phyloP scores from a whole-genome alignment of 2,888 invertebrate species.

The Pandemis cinnamomeana region DNA sequence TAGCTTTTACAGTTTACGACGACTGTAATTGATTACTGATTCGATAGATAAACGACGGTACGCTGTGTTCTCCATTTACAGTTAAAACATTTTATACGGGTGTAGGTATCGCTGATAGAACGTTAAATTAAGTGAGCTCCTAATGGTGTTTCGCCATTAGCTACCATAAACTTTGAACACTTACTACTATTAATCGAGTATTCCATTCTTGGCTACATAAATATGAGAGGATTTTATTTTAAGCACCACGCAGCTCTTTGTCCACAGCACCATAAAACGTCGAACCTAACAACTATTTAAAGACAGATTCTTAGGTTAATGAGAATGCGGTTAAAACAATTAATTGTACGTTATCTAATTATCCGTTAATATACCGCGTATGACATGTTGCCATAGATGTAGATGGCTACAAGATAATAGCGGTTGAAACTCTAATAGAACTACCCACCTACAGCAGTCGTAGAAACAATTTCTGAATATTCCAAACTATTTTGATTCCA shows the following conservation, averaged over 20 bases:
- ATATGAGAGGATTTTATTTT: not conserved
- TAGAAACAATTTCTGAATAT: not conserved
- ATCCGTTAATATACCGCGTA: no score
- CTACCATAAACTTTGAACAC: slow-evolving; percentile 23
- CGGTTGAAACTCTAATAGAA: no score
- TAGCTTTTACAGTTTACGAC: slow-evolving; percentile 47
- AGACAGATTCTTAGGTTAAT: no score
- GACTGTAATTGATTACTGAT: slow-evolving; percentile 49
- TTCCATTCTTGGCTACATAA: slow-evolving; percentile 2
- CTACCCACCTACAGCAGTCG: not conserved
- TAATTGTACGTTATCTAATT: no score
- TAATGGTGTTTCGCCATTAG: slow-evolving; percentile 43
- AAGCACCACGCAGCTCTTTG: no score
- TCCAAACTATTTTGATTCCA: not conserved
- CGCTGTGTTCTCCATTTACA: slow-evolving; percentile 46
- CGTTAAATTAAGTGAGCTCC: slow-evolving; percentile 44
- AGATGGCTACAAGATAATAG: no score
- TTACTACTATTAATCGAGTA: slow-evolving; percentile 14
- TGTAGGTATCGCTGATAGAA: slow-evolving; percentile 45
- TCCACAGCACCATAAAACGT: no score
- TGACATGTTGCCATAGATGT: no score
- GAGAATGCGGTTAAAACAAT: no score
- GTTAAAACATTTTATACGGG: slow-evolving; percentile 45
- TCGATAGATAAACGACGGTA: slow-evolving; percentile 47
- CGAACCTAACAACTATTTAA: no score